These are phyloP conservation scores for Amphipyra tragopoginis DNA, from an alignment of 2,888 invertebrate genomes.

Conservation along the genomic window DNA sequence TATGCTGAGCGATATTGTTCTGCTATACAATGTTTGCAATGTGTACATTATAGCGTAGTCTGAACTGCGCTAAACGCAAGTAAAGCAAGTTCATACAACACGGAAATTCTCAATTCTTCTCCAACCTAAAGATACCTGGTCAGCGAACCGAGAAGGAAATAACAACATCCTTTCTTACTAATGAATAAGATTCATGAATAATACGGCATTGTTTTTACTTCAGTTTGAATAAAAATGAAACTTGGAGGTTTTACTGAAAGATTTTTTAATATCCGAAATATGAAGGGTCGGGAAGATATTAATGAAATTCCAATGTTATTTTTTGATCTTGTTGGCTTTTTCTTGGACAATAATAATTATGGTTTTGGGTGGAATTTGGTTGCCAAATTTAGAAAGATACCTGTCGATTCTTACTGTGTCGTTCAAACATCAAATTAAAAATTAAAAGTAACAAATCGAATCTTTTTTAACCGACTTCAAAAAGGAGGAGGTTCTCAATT, in stretches of 20 bases:
- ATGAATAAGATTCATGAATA: conserved; percentile 72
- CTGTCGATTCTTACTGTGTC: no score
- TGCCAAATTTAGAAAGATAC: background rate
- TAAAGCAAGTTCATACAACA: background rate
- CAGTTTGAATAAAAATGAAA: conserved; percentile 46
- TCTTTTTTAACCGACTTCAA: no score
- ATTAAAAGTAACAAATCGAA: background rate
- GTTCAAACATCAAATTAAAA: no score
- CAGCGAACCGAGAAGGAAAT: conserved; percentile 54
- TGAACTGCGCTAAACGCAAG: no score
- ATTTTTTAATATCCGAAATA: conserved; percentile 54
- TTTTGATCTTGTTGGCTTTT: conserved; percentile 16
- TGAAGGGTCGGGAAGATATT: conserved; percentile 43
- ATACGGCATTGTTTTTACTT: conserved; percentile 69
- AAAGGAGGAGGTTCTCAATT: no score
- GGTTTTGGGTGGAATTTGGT: conserved; percentile 1
- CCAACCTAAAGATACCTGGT: conserved; percentile 34
- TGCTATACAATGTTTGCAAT: no score
- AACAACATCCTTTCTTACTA: conserved; percentile 63
- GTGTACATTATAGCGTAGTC: no score
- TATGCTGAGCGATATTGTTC: no score
- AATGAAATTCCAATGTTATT: conserved; percentile 49
- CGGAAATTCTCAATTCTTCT: background rate
- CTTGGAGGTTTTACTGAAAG: conserved; percentile 25
- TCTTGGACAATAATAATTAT: conserved; percentile 13